phyloP scores from a whole-genome alignment of 1,140 invertebrate genomes.

The Atta texana region DNA sequence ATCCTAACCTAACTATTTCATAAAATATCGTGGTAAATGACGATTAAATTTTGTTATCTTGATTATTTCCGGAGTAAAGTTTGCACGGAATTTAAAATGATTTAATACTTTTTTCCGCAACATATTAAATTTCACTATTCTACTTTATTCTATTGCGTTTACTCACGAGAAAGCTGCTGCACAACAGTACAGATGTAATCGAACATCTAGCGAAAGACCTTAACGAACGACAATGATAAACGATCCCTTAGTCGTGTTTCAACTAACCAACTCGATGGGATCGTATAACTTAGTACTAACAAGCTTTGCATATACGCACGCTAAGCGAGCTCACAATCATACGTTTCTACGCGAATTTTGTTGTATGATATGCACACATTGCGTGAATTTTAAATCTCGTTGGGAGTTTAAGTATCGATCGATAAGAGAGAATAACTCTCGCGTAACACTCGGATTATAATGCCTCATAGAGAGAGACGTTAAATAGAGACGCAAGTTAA shows the following conservation, averaged over 20 bases:
- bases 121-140: conserved; percentile 28
- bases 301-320: conserved; percentile 50
- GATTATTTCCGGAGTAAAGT: conserved; percentile 26
- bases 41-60: conserved; percentile 26
- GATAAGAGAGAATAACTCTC: conserved; percentile 46
- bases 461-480: neutral
- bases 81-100: neutral
- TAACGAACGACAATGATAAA: conserved; percentile 73
- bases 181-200: conserved; percentile 43
- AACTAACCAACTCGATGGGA: conserved; percentile 59
- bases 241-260: conserved; percentile 70
- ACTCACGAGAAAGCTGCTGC: conserved; percentile 48
- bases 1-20: conserved; percentile 16
- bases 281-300: conserved; percentile 56
- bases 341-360: conserved; percentile 46
- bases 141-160: conserved; percentile 1
- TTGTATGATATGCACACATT: conserved; percentile 45
- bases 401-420: conserved; percentile 40
- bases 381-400: conserved; percentile 57
- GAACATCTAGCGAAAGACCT: conserved; percentile 62
- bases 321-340: conserved; percentile 40
- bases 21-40: neutral
- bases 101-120: neutral
- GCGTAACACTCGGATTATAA: conserved; percentile 7
- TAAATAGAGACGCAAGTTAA: neutral